Percentiles rank a stretch among this genome's conserved stretches.
These are phyloP conservation scores for Pocillopora damicornis DNA, from an alignment of 64 coral and sea anemone species.

Conservation along the genomic window DNA sequence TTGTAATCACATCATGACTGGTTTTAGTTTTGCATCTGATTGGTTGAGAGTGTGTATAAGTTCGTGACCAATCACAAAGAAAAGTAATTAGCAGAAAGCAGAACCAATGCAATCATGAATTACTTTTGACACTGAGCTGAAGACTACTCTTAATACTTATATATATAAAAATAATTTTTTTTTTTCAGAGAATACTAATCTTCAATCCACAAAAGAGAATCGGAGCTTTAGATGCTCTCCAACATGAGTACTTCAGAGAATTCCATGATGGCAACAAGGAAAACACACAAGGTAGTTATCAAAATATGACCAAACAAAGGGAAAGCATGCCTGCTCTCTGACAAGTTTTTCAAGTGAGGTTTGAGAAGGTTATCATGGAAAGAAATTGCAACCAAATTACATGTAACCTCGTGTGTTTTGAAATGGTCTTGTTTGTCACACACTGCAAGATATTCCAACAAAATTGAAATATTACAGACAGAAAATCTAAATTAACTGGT, in stretches of 20 bases:
- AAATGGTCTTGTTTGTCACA: too few species aligned
- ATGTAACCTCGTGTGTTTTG: too few species aligned
- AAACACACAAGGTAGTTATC: slow-evolving; percentile 54
- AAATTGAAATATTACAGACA: neutral
- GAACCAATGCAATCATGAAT: too few species aligned
- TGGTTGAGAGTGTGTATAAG: too few species aligned
- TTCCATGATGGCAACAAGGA: slow-evolving; percentile 78
- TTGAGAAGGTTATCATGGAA: too few species aligned
- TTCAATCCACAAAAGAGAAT: slow-evolving; percentile 61
- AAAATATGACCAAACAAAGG: slow-evolving; percentile 42
- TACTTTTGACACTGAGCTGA: too few species aligned
- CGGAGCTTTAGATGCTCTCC: slow-evolving; percentile 55
- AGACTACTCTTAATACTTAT: neutral
- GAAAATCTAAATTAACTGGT: neutral
- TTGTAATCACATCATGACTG: too few species aligned
- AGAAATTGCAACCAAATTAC: too few species aligned
- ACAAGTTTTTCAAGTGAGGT: neutral
- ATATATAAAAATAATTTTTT: neutral
- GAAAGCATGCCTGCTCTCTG: neutral
- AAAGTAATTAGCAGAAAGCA: too few species aligned
- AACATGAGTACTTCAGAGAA: slow-evolving; percentile 64
- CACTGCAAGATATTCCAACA: neutral
- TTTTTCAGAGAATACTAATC: slow-evolving; percentile 71
- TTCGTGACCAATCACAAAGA: too few species aligned
- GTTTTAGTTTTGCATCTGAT: too few species aligned